Evolutionary conservation across 1,140 invertebrate genomes (phyloP).

Genomic region (Branchinecta lindahli): DNA sequence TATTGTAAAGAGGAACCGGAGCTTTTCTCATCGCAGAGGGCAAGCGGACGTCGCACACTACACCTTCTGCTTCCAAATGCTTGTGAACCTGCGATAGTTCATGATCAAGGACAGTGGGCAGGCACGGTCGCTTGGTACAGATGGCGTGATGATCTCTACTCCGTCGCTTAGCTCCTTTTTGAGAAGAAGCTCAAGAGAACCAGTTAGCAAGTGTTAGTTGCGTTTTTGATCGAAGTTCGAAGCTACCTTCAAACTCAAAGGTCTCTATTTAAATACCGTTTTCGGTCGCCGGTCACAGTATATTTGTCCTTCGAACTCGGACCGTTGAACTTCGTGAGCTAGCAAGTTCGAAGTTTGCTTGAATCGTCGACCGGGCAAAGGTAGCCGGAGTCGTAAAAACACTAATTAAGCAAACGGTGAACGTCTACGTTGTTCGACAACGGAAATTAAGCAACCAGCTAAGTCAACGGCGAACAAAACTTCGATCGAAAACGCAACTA

Average conservation of each 20-base stretch:
- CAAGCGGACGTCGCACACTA: conserved; percentile 39
- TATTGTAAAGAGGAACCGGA: conserved; percentile 40
- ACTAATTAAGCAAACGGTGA: too few relatives aligned
- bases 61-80: conserved; percentile 35
- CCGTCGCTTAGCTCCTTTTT: conserved; percentile 18
- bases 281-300: too few relatives aligned
- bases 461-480: too few relatives aligned
- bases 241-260: conserved; percentile 37
- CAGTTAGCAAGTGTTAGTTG: conserved; percentile 40
- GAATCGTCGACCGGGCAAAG: too few relatives aligned
- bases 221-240: conserved; percentile 32
- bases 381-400: too few relatives aligned
- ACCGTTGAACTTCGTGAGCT: too few relatives aligned
- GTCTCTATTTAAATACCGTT: too few relatives aligned
- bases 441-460: too few relatives aligned
- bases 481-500: too few relatives aligned
- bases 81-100: conserved; percentile 33
- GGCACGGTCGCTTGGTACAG: conserved; percentile 36
- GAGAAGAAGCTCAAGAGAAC: conserved; percentile 35
- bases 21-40: conserved; percentile 39
- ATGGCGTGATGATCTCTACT: conserved; percentile 38
- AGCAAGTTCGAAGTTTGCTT: conserved; percentile 34
- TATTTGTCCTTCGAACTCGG: too few relatives aligned
- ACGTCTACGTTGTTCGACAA: too few relatives aligned
- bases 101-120: conserved; percentile 39